Evolutionary conservation across 2,797 vertebrate species (phyloP).

Genomic region (Propithecus deckenii): DNA sequence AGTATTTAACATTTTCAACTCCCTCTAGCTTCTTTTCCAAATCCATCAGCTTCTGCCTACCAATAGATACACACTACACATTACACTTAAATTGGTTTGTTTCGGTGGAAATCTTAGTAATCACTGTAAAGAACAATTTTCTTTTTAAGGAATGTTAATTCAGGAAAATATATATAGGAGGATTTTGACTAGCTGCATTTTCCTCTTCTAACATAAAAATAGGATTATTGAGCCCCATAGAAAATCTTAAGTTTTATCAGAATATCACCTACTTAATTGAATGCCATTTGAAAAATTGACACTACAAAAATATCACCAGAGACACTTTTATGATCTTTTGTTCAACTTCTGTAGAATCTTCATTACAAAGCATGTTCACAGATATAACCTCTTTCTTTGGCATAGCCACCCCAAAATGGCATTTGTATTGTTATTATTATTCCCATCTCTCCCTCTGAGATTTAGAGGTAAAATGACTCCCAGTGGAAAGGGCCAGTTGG

Average conservation of each 20-base stretch:
- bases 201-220: conserved; percentile 1
- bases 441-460: not conserved
- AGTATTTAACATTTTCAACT: not conserved
- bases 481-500: not conserved
- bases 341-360: not conserved
- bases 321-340: not conserved
- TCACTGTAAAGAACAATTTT: conserved; percentile 2
- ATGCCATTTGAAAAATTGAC: not conserved
- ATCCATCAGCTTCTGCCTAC: not conserved
- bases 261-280: not conserved
- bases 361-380: not conserved
- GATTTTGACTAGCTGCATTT: conserved; percentile 16
- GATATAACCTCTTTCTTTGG: not conserved
- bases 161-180: not conserved
- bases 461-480: not conserved
- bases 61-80: not conserved
- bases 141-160: conserved; percentile 5
- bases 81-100: not conserved
- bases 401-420: not conserved
- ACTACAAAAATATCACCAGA: not conserved
- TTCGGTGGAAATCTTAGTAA: not conserved
- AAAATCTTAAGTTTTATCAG: conserved; percentile 8
- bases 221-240: not conserved
- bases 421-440: not conserved
- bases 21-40: not conserved